These are phyloP conservation scores for Ptiloglossa arizonensis DNA, from an alignment of 1,140 invertebrate genomes.

Conservation along the genomic window DNA sequence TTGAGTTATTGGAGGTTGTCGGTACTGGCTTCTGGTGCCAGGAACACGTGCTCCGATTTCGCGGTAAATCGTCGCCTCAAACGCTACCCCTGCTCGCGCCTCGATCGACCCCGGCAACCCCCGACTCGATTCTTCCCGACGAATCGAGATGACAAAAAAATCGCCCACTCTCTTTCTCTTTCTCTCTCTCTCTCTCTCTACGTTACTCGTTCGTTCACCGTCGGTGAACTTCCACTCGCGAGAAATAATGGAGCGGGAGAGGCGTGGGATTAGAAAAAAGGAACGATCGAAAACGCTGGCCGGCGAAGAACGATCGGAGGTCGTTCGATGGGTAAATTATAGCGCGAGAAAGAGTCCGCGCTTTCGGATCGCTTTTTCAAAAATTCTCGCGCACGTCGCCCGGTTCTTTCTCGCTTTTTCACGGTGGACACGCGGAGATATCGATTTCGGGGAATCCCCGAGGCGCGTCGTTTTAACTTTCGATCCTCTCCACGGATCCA, in stretches of 20 bases:
- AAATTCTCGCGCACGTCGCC: not conserved
- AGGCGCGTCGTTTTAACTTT: not conserved
- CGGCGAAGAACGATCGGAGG: conserved; percentile 27
- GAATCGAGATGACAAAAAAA: conserved; percentile 37
- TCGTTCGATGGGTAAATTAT: conserved; percentile 44
- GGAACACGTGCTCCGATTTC: conserved; percentile 77
- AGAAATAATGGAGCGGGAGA: conserved; percentile 57
- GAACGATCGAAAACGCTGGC: conserved; percentile 28
- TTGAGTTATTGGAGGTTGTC: conserved; percentile 76
- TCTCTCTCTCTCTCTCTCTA: not conserved
- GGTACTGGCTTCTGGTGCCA: conserved; percentile 75
- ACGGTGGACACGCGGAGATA: not conserved
- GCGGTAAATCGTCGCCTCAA: conserved; percentile 72
- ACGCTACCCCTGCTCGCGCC: conserved; percentile 33
- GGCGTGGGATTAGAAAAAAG: conserved; percentile 43
- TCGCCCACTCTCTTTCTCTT: not conserved
- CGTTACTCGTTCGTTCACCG: too few relatives aligned
- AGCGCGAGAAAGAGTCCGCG: not conserved
- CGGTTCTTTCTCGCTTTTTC: not conserved
- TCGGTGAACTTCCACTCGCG: conserved; percentile 18
- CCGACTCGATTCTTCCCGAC: conserved; percentile 54
- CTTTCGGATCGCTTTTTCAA: conserved; percentile 21
- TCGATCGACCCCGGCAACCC: conserved; percentile 47
- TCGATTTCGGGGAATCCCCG: not conserved
- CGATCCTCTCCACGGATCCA: not conserved